phyloP scores from a whole-genome alignment of 2,113 vertebrate species.

The Gadus chalcogrammus region DNA sequence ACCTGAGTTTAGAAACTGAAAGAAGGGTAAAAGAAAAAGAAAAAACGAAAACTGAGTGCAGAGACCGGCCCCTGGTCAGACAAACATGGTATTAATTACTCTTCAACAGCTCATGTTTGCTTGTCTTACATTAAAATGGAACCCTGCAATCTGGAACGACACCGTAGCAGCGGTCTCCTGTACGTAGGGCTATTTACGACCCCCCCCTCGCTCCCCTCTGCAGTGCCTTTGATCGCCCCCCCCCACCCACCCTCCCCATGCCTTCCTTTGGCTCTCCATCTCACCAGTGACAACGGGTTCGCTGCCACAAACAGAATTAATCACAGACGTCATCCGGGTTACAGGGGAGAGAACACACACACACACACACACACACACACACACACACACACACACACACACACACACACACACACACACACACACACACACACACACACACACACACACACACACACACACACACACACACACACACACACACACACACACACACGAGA shows the following conservation, averaged over 20 bases:
- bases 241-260: background rate
- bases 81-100: constrained; percentile 83
- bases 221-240: constrained; percentile 11
- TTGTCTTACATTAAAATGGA: constrained; percentile 75
- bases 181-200: constrained; percentile 17
- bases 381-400: constrained; percentile 22
- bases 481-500: constrained; percentile 32
- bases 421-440: constrained; percentile 31
- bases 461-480: constrained; percentile 15
- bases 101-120: constrained; percentile 59
- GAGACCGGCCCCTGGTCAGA: constrained; percentile 66
- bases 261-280: background rate
- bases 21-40: no score
- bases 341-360: constrained; percentile 20
- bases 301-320: constrained; percentile 54
- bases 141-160: constrained; percentile 49
- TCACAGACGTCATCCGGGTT: constrained; percentile 46
- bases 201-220: background rate
- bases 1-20: constrained; percentile 54
- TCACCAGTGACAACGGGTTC: constrained; percentile 47
- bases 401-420: constrained; percentile 12
- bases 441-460: constrained; percentile 22
- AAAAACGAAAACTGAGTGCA: constrained; percentile 60
- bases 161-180: constrained; percentile 44
- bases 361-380: constrained; percentile 18